Evolutionary conservation across 2,888 invertebrate genomes (phyloP), one percentile per base, ranked within the genome.

Genomic region (Caenorhabditis angaria): DNA sequence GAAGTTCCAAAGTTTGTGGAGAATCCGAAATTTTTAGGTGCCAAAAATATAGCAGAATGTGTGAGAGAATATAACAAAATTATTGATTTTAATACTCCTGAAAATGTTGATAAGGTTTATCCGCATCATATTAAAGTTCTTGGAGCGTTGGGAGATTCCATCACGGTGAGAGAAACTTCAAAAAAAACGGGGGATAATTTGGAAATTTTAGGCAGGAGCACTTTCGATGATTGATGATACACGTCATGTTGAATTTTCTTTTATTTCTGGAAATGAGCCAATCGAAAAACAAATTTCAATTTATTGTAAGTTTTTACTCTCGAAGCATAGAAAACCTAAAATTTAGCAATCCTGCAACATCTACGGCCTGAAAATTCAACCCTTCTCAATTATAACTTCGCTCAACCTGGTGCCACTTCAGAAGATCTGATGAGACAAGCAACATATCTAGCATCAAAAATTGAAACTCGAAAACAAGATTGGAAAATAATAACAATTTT

Each of bases 401-500:
- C 41, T 12, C 41, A 41, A 41, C 41, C 41, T 12, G 41, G 41
- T 18, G 41, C 41, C 5, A 41, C 41, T 41, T 41, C 41, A 14
- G 2, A 14, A 14, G 10, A 41, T 41, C 41, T 41, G 3, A 14
- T 12, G 18, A 41, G 18, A 41, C 41, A 41, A 41, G 41, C 41
- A 2, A 41, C 10, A 14, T 3, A 14, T 6, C 41, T 41, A 14
- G 18, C 10, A 14, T 14, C 18, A 18, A 12, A 18, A 18, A 18
- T 14, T 3, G 14, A 14, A 41, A 41, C 3, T 12, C 14, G 18
- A 18, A 18, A 3, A 5, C 10, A 12, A 6, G 18, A 18, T 12
- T 83, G 83, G 83, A 83, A 83, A 50, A 66, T 83, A 4, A 61
- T 83, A 12, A 81, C 76, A 10, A 69, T 83, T 3, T 83, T 83